Evolutionary conservation across 2,113 vertebrate species (phyloP), one percentile per base, ranked within the genome.

Genomic region (Corydoras maculifer): DNA sequence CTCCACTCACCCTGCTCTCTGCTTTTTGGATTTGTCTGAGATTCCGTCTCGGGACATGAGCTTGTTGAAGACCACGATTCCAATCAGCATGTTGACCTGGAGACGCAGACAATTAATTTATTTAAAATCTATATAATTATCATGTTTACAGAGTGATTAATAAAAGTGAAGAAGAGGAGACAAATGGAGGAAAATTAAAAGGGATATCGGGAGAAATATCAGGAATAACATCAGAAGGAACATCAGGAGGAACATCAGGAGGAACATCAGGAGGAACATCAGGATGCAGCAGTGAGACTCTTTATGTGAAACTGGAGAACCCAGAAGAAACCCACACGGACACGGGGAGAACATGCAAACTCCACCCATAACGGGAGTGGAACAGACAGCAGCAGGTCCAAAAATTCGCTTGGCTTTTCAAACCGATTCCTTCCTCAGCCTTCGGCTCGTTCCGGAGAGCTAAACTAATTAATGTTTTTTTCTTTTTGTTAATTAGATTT

Each of bases 21-120:
- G 97, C 90, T 99, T 99, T 92, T 98, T 98, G 75, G 96, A 98
- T 83, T 99, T 99, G 92, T 99, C 97, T 55, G 97, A 97, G 87
- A 99, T 97, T 82, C 97, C 96, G 0, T 99, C 97, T 0, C 95
- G 91, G 65, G 96, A 92, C 96, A 99, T 97, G 80, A 99, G 94
- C 86, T 99, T 99, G 88, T 99, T 99, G 87, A 99, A 99, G 61
- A 99, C 95, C 65, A 99, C 94, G 66, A 99, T 99, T 69, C 97
- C 97, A 1, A 99, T 96, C 63, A 98, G 90, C 97, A 99, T 98
- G 81, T 99, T 99, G 81, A 98, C 95, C 97, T 99, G 85, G 58
- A 73, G 72, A 49, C 18, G 18, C 18, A 25, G 18, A 25, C 18
- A 25, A 25, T 25, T 25, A 25, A 25, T 25, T 25, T 25, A 25